phyloP scores from a whole-genome alignment of 2,888 invertebrate species.

The Zygothrica quintamaculata region DNA sequence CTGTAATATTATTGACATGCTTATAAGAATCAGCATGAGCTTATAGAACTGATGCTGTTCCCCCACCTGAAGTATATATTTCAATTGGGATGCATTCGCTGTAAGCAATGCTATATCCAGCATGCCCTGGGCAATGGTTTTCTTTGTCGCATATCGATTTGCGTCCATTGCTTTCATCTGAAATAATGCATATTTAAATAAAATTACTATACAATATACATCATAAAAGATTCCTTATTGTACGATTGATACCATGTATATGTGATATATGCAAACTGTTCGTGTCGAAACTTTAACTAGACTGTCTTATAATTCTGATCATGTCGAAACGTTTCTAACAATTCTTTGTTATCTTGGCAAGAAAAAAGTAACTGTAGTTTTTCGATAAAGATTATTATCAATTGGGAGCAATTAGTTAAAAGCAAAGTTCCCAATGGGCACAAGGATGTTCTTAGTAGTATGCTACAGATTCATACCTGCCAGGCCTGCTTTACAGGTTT shows the following conservation, averaged over 20 bases:
- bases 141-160: conserved; percentile 95
- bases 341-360: conserved; percentile 50
- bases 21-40: conserved; percentile 91
- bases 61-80: conserved; percentile 93
- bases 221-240: not conserved
- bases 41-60: conserved; percentile 94
- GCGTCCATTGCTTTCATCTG: conserved; percentile 91
- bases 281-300: not conserved
- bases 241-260: conserved; percentile 43
- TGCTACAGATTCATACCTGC: conserved; percentile 51
- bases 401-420: conserved; percentile 46
- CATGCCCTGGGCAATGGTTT: conserved; percentile 96
- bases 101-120: conserved; percentile 94
- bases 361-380: conserved; percentile 16
- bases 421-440: conserved; percentile 39
- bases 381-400: conserved; percentile 50
- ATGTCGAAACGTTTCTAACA: conserved; percentile 4
- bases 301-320: conserved; percentile 15
- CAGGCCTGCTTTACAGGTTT: conserved; percentile 52
- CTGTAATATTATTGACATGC: conserved; percentile 93
- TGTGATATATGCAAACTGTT: conserved; percentile 5
- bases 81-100: conserved; percentile 94
- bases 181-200: conserved; percentile 24
- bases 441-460: conserved; percentile 40
- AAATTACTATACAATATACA: not conserved